These are phyloP conservation scores for Sialia sialis DNA, from an alignment of 2,113 vertebrate species.

Conservation along the genomic window DNA sequence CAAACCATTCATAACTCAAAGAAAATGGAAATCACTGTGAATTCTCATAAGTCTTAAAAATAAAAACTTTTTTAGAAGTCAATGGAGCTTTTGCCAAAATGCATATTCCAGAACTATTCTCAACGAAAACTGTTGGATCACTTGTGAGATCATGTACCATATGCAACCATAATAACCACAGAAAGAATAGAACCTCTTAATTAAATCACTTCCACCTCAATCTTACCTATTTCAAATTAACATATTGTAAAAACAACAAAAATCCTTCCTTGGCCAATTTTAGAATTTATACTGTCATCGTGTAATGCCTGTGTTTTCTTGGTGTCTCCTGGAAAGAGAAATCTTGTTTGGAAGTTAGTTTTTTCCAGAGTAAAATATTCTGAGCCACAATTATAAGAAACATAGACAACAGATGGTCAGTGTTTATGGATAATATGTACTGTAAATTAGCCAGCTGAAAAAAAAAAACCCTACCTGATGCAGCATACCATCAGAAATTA, in stretches of 20 bases:
- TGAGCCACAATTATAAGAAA: background rate
- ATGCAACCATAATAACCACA: background rate
- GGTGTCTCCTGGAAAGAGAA: background rate
- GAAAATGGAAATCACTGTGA: background rate
- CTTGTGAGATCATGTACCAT: background rate
- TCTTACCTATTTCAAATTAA: background rate
- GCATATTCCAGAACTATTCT: background rate
- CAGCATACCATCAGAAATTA: slow-evolving; percentile 30
- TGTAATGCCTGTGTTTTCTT: background rate
- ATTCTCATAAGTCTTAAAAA: background rate
- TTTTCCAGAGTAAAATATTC: background rate
- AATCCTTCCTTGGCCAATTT: background rate
- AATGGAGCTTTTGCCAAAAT: background rate
- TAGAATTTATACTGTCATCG: background rate
- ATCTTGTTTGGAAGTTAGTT: background rate
- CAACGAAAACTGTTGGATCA: background rate
- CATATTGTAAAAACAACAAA: background rate
- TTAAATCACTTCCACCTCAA: background rate
- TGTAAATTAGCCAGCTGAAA: slow-evolving; percentile 32
- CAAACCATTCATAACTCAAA: background rate
- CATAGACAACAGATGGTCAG: slow-evolving; percentile 5
- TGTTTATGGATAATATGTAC: slow-evolving; percentile 3
- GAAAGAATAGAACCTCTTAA: background rate
- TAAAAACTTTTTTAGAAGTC: background rate
- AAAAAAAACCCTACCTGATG: slow-evolving; percentile 24